Evolutionary conservation across 1,140 invertebrate species (phyloP).

Genomic region (Cecropterus lyciades): DNA sequence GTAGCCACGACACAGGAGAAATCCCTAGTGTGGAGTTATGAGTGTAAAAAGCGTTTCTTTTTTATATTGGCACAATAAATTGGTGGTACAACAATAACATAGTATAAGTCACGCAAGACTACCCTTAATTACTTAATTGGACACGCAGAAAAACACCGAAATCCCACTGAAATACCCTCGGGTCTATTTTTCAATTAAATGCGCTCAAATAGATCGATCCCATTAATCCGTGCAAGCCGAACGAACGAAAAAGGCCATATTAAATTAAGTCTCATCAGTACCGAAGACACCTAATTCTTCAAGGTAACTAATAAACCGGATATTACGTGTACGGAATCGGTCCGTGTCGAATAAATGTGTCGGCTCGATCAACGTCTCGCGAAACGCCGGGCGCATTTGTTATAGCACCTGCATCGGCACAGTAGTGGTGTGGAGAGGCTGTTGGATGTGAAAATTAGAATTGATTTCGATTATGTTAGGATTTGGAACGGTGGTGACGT

Average conservation of each 20-base stretch:
- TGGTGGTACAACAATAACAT: too few relatives aligned
- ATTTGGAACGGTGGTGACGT: neutral
- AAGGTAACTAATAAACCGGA: constrained; percentile 55
- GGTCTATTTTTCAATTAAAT: constrained; percentile 29
- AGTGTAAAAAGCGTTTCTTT: too few relatives aligned
- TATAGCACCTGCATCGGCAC: constrained; percentile 41
- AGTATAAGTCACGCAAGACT: too few relatives aligned
- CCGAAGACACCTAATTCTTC: constrained; percentile 43
- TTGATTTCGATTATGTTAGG: neutral
- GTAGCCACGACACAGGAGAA: too few relatives aligned
- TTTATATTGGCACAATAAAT: too few relatives aligned
- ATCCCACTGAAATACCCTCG: neutral
- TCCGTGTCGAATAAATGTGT: constrained; percentile 44
- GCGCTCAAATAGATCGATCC: constrained; percentile 8
- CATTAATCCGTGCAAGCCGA: constrained; percentile 23
- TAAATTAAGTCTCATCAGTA: constrained; percentile 34
- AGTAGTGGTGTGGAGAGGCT: constrained; percentile 14
- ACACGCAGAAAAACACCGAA: too few relatives aligned
- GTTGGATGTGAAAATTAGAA: neutral
- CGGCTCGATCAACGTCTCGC: constrained; percentile 52
- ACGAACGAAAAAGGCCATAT: constrained; percentile 28
- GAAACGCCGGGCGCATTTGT: constrained; percentile 45
- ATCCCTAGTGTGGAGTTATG: too few relatives aligned
- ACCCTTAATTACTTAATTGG: too few relatives aligned
- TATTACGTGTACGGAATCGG: constrained; percentile 51